Evolutionary conservation across 2,888 invertebrate species (phyloP).

Genomic region (Hylaea fasciaria): DNA sequence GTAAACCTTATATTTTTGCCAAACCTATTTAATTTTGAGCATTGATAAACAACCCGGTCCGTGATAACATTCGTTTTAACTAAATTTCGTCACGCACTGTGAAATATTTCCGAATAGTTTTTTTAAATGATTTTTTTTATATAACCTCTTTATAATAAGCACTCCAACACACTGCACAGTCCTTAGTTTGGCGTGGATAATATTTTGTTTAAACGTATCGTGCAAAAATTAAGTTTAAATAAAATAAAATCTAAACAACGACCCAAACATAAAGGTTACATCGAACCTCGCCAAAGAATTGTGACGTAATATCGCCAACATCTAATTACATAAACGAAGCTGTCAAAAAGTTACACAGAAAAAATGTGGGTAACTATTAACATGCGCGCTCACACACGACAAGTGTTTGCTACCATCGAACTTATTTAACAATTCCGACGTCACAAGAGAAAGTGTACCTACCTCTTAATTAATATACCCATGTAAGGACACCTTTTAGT

Average conservation of each 20-base stretch:
- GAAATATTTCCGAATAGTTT: no score
- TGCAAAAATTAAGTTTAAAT: no score
- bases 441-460: slow-evolving; percentile 39
- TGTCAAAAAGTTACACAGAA: slow-evolving; percentile 22
- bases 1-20: no score
- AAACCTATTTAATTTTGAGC: no score
- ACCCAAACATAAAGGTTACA: slow-evolving; percentile 18
- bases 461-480: slow-evolving; percentile 21
- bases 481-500: slow-evolving; percentile 26
- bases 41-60: no score
- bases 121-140: no score
- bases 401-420: slow-evolving; percentile 23
- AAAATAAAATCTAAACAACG: slow-evolving; percentile 19
- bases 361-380: slow-evolving; percentile 24
- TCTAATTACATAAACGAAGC: slow-evolving; percentile 21
- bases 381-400: slow-evolving; percentile 13
- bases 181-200: no score
- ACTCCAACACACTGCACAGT: no score
- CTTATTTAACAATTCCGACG: slow-evolving; percentile 34
- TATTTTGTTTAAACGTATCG: no score
- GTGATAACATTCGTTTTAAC: no score
- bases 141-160: no score
- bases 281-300: slow-evolving; percentile 1
- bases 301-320: slow-evolving; percentile 15
- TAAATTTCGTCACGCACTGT: no score